Conservation (phyloP, 2,888 invertebrate genomes). For the Cyrtodaria siliqua region DNA sequence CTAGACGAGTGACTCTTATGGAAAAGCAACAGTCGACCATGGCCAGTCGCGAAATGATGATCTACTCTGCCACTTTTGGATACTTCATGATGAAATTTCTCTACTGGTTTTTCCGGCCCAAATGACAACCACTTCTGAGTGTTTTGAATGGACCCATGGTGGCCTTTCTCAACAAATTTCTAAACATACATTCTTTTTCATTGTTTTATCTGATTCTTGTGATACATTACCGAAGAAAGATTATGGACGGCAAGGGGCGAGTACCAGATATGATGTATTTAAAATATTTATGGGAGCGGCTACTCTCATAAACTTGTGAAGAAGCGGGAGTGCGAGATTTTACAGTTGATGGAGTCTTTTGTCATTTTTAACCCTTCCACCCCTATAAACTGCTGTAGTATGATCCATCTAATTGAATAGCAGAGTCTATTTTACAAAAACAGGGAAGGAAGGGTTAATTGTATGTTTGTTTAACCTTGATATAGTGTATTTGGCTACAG, state of each 20-base stretch:
- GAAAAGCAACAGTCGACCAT: slow-evolving; percentile 93
- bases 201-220: slow-evolving; percentile 25
- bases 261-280: slow-evolving; percentile 15
- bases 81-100: slow-evolving; percentile 93
- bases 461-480: too few relatives aligned
- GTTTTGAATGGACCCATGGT: slow-evolving; percentile 7
- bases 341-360: too few relatives aligned
- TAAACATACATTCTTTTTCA: slow-evolving; percentile 31
- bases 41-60: slow-evolving; percentile 27
- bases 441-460: too few relatives aligned
- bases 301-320: slow-evolving; percentile 7
- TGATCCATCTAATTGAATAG: too few relatives aligned
- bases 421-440: too few relatives aligned
- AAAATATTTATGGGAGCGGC: slow-evolving; percentile 22
- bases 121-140: slow-evolving; percentile 56
- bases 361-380: too few relatives aligned
- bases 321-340: too few relatives aligned
- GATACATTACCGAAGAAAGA: slow-evolving; percentile 29
- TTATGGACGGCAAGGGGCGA: slow-evolving; percentile 16
- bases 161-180: slow-evolving; percentile 7
- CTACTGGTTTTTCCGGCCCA: slow-evolving; percentile 72
- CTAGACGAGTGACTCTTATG: slow-evolving; percentile 94
- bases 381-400: too few relatives aligned
- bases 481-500: too few relatives aligned
- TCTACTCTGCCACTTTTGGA: slow-evolving; percentile 87